These are phyloP conservation scores for Pinna nobilis DNA, from an alignment of 1,140 invertebrate genomes.

Conservation along the genomic window DNA sequence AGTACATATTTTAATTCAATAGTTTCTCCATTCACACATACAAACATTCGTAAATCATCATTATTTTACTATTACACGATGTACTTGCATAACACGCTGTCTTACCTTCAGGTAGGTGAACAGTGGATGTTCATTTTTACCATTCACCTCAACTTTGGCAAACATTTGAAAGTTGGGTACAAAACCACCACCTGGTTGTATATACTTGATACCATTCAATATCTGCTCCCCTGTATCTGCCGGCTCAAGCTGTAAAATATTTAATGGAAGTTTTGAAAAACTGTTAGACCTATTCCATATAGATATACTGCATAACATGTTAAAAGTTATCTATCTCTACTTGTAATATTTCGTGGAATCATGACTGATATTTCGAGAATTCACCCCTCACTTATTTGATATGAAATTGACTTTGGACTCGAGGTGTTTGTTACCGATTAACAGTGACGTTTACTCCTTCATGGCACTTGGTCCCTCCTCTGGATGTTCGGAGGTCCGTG, in stretches of 20 bases:
- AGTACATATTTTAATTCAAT: too few relatives aligned
- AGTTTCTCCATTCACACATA: neutral
- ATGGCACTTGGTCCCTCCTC: too few relatives aligned
- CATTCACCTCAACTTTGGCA: constrained; percentile 79
- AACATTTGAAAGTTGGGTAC: constrained; percentile 76
- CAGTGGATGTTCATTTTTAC: constrained; percentile 77
- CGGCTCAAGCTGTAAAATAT: constrained; percentile 76
- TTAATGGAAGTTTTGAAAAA: neutral
- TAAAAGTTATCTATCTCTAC: too few relatives aligned
- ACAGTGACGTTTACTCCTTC: too few relatives aligned
- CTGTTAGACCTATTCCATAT: neutral
- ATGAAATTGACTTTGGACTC: too few relatives aligned
- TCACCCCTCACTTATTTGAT: too few relatives aligned
- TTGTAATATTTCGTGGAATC: too few relatives aligned
- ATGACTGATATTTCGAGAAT: too few relatives aligned
- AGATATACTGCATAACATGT: too few relatives aligned
- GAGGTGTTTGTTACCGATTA: too few relatives aligned
- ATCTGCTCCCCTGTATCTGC: constrained; percentile 76
- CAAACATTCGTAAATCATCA: neutral
- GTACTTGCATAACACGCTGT: neutral
- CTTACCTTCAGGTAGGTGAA: constrained; percentile 79
- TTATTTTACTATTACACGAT: too few relatives aligned
- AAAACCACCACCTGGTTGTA: constrained; percentile 79
- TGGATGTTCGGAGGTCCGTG: too few relatives aligned
- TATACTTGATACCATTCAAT: constrained; percentile 76